Evolutionary conservation across 2,113 vertebrate species (phyloP), one percentile per base, ranked within the genome.

Genomic region (Urocitellus parryii): DNA sequence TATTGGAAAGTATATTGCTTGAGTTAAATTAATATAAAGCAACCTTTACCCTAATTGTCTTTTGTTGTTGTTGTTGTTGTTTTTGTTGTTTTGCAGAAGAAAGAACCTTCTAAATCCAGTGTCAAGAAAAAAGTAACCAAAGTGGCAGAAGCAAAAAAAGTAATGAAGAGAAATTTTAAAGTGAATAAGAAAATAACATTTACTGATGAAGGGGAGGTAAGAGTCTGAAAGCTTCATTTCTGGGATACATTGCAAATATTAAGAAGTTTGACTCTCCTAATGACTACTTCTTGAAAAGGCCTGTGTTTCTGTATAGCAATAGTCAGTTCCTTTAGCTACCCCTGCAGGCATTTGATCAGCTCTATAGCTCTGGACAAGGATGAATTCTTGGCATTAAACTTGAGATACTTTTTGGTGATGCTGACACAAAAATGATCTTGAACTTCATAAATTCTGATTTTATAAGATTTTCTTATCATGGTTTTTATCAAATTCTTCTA

Each of bases 181-280:
- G 99, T 99, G 79, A 99, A 99, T 98, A 99, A 99, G 96, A 99
- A 99, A 98, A 98, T 99, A 96, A 97, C 98, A 37, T 99, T 99
- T 98, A 99, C 98, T 17, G 99, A 99, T 90, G 99, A 99, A 45
- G 99, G 99, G 94, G 98, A 99, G 99, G 99, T 99, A 98, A 98
- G 98, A 96, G 68, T 95, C 68, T 94, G 27, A 81, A 76, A 73
- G 32, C 7, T 77, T 89, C 2, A 9, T 91, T 95, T 93, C 51
- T 90, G 79, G 89, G 37, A 4, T 73, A 42, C 10, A 65, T 61
- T 77, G 24, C 13, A 63, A 53, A 25, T 61, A n/a, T 77, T 77
- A 58, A 34, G 56, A 83, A 77, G 51, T 48, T 77, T 76, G 53
- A 32, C 37, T 77, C 32, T 79, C 11, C 22, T 88, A 22, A 85